phyloP scores from a whole-genome alignment of 2,113 vertebrate genomes.

The Talpa occidentalis region DNA sequence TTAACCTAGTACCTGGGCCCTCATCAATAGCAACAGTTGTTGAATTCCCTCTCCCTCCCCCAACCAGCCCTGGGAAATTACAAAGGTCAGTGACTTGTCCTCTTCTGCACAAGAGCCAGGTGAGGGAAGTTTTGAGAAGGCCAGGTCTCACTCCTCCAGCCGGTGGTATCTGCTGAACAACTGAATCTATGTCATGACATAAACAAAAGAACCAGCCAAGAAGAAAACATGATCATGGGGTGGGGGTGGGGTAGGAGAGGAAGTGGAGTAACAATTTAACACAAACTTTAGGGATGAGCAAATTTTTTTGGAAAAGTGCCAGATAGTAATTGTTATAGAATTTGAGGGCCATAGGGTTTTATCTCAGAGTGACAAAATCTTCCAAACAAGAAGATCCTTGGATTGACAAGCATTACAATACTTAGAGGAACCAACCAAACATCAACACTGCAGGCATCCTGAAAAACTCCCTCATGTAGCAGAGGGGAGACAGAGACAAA shows the following conservation, averaged over 20 bases:
- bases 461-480: background rate
- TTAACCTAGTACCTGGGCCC: background rate
- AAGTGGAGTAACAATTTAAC: background rate
- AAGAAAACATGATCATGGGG: background rate
- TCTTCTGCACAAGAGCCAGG: background rate
- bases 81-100: too few relatives aligned
- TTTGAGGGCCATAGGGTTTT: background rate
- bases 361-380: background rate
- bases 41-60: too few relatives aligned
- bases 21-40: background rate
- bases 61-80: background rate
- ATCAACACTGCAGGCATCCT: background rate
- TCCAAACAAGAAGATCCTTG: background rate
- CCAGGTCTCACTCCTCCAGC: background rate
- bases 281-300: background rate
- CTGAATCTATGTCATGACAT: background rate
- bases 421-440: background rate
- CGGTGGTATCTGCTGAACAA: too few relatives aligned
- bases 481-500: background rate
- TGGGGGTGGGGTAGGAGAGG: background rate
- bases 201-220: background rate
- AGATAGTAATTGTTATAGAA: constrained; percentile 14
- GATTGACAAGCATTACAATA: background rate
- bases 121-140: background rate
- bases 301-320: background rate